These are phyloP conservation scores for Esperia sulphurella DNA, from an alignment of 2,888 invertebrate species.

Conservation along the genomic window DNA sequence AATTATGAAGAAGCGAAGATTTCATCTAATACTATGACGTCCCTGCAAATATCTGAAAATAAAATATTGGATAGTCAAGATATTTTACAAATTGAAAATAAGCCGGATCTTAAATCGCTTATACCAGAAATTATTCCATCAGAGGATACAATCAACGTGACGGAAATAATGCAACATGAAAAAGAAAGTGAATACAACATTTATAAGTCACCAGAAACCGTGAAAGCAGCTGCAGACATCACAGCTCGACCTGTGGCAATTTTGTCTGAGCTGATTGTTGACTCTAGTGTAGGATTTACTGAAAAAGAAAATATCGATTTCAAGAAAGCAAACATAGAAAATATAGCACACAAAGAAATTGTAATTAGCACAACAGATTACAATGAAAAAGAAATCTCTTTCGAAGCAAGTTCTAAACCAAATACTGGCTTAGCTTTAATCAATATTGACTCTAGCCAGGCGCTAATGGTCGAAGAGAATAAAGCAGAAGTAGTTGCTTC, in stretches of 20 bases:
- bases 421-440: conserved; percentile 32
- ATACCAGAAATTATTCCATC: conserved; percentile 40
- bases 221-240: conserved; percentile 62
- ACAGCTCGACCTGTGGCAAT: conserved; percentile 71
- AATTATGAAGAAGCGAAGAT: conserved; percentile 54
- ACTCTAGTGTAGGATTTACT: conserved; percentile 51
- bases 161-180: conserved; percentile 57
- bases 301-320: conserved; percentile 24
- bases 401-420: conserved; percentile 27
- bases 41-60: conserved; percentile 59
- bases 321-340: conserved; percentile 71
- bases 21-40: conserved; percentile 39
- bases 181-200: conserved; percentile 47
- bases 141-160: conserved; percentile 45
- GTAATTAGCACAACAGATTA: conserved; percentile 71
- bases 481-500: conserved; percentile 62
- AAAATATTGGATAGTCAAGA: conserved; percentile 66
- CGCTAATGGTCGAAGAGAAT: conserved; percentile 74
- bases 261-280: conserved; percentile 64
- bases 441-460: conserved; percentile 55
- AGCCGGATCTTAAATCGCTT: conserved; percentile 44
- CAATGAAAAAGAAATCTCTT: conserved; percentile 77
- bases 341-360: conserved; percentile 75
- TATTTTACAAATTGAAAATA: conserved; percentile 29
- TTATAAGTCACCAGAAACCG: conserved; percentile 26